Evolutionary conservation across 2,113 vertebrate species (phyloP), one percentile per base, ranked within the genome.

Genomic region (Mobula birostris): DNA sequence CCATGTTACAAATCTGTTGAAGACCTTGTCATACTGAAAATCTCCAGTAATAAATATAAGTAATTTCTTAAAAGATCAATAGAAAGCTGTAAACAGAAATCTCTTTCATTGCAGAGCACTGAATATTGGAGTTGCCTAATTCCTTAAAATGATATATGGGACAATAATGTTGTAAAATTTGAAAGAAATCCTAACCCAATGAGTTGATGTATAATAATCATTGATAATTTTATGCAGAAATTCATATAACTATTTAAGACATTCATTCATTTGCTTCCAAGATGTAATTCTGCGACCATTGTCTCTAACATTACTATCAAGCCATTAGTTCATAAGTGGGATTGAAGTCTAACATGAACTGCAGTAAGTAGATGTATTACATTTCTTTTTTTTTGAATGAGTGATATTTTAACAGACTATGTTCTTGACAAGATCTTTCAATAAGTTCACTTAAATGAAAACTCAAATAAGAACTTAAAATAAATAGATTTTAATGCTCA

Each of bases 401-500:
- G 2, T 21, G 4, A 7, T 36, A 61, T 12, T 90, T 11, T 27
- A 90, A 21, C 14, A 61, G 61, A 29, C 9, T 14, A 66, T 32
- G n/a, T 68, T 8, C 15, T 68, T 68, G 61, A 90, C 21, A 4
- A 21, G 24, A 58, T 14, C 29, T 32, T 68, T 90, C 32, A 27
- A 68, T 90, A 27, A 85, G 63, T 90, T 66, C 29, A 68, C 66
- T 90, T 8, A 68, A 61, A 61, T 3, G 61, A 66, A 68, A 63
- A 14, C 87, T 17, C 2, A 32, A 68, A 17, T 14, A 91, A 68
- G n/a, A 91, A 32, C n/a, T 70, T 32, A 91, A 4, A 17, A 68
- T 91, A 70, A 91, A 36, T 70, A 61, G n/a, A 91, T 36, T 70
- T 91, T 68, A 91, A 91, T 36, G 29, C 21, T 91, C 27, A 91